phyloP scores from a whole-genome alignment of 2,888 invertebrate genomes.

The Eupithecia exiguata region DNA sequence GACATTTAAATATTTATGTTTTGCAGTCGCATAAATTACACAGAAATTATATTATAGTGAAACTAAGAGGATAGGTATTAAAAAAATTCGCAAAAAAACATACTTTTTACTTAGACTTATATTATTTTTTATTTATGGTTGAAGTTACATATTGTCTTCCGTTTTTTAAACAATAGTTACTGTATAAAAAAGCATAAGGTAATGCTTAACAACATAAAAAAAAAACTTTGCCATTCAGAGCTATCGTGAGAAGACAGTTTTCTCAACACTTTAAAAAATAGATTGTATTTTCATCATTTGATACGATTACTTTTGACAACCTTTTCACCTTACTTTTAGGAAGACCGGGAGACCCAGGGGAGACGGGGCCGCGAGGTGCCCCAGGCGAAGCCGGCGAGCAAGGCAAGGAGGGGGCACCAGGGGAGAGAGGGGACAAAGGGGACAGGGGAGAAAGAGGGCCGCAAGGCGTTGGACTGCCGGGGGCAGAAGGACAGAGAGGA shows the following conservation, averaged over 20 bases:
- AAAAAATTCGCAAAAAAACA: too few relatives aligned
- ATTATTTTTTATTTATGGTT: too few relatives aligned
- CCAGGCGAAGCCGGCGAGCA: constrained; percentile 88
- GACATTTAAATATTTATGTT: too few relatives aligned
- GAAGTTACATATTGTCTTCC: too few relatives aligned
- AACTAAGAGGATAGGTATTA: too few relatives aligned
- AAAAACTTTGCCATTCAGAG: neutral
- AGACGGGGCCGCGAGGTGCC: constrained; percentile 86
- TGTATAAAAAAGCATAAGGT: too few relatives aligned
- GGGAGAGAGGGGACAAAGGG: constrained; percentile 86
- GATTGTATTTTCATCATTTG: neutral
- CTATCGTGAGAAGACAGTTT: too few relatives aligned
- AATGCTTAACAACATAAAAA: neutral
- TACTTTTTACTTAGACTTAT: too few relatives aligned
- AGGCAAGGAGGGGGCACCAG: constrained; percentile 86
- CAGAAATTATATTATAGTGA: too few relatives aligned
- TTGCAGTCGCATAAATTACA: too few relatives aligned
- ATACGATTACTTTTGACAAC: neutral
- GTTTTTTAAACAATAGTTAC: too few relatives aligned
- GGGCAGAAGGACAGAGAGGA: constrained; percentile 89
- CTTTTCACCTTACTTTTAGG: constrained; percentile 69
- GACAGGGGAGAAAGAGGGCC: constrained; percentile 89
- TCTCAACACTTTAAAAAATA: too few relatives aligned
- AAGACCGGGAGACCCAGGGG: constrained; percentile 86
- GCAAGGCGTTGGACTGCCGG: constrained; percentile 89